Evolutionary conservation across 1,140 invertebrate genomes (phyloP).

Genomic region (Tachypleus tridentatus): DNA sequence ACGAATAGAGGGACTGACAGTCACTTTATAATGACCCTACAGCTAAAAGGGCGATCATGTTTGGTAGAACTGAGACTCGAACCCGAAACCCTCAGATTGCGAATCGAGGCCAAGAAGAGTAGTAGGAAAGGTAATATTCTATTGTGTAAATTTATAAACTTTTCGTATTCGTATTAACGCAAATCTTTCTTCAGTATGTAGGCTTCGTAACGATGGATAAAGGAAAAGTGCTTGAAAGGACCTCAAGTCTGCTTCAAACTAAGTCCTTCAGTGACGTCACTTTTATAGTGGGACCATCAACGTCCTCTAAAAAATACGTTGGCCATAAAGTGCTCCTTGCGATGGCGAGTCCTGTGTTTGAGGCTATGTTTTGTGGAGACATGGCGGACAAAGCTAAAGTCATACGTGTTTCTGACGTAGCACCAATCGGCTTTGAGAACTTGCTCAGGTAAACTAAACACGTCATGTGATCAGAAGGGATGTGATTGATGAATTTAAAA

Average conservation of each 20-base stretch:
- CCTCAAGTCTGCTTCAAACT: slow-evolving; percentile 25
- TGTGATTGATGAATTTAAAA: no score
- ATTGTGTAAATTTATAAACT: no score
- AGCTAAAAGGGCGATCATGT: no score
- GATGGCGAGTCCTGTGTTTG: slow-evolving; percentile 28
- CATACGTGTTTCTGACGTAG: slow-evolving; percentile 27
- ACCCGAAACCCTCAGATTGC: no score
- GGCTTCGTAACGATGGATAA: slow-evolving; percentile 4
- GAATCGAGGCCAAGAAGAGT: no score
- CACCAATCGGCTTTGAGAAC: slow-evolving; percentile 29
- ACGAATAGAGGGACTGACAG: no score
- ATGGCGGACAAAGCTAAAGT: slow-evolving; percentile 30
- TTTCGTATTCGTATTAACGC: no score
- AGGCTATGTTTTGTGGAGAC: slow-evolving; percentile 29
- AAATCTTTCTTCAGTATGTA: no score
- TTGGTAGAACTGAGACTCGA: no score
- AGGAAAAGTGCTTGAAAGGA: slow-evolving; percentile 20
- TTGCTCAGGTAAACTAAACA: slow-evolving; percentile 21
- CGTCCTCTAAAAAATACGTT: slow-evolving; percentile 28
- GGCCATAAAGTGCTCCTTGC: slow-evolving; percentile 28
- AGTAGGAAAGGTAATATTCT: no score
- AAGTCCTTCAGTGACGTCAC: slow-evolving; percentile 28
- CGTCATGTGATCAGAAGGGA: no score
- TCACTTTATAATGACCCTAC: no score
- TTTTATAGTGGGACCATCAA: slow-evolving; percentile 28